Conservation (phyloP, 1,140 invertebrate species). For the Drosophila ohnishii region DNA sequence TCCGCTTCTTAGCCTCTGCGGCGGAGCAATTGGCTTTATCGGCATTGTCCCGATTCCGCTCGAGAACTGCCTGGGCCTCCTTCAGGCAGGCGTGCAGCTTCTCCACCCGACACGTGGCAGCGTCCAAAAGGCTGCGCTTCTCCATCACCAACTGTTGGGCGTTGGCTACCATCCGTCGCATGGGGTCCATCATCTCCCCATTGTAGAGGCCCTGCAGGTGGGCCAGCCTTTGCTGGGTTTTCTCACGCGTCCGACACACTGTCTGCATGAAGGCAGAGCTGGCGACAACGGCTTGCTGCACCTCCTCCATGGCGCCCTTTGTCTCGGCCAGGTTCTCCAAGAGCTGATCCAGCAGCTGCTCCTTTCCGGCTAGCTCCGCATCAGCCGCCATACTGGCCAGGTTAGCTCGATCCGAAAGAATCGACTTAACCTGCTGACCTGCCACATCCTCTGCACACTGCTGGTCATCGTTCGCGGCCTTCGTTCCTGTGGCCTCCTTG, state of each 20-base stretch:
- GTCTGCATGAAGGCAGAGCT: constrained; percentile 1
- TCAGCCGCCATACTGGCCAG: constrained; percentile 38
- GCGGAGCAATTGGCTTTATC: constrained; percentile 39
- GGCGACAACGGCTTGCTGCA: constrained; percentile 2
- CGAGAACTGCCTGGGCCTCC: constrained; percentile 16
- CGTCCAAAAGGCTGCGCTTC: constrained; percentile 9
- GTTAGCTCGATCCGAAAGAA: constrained; percentile 29
- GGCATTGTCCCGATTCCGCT: constrained; percentile 17
- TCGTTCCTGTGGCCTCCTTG: constrained; percentile 21
- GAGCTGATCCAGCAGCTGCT: constrained; percentile 35
- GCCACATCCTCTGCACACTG: constrained; percentile 20
- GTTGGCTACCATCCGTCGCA: background rate
- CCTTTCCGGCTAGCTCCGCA: constrained; percentile 25
- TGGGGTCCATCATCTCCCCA: background rate
- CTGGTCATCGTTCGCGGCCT: constrained; percentile 9
- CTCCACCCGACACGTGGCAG: constrained; percentile 7
- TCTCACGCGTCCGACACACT: background rate
- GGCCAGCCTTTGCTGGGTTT: background rate
- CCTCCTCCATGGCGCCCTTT: constrained; percentile 20
- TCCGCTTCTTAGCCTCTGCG: constrained; percentile 25
- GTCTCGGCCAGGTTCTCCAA: constrained; percentile 7
- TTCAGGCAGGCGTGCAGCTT: constrained; percentile 5
- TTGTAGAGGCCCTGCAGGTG: constrained; percentile 5
- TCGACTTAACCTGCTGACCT: constrained; percentile 8
- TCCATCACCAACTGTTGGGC: constrained; percentile 3